Evolutionary conservation across 2,888 invertebrate genomes (phyloP), one percentile per base, ranked within the genome.

Genomic region (Holacanthella duospinosa): DNA sequence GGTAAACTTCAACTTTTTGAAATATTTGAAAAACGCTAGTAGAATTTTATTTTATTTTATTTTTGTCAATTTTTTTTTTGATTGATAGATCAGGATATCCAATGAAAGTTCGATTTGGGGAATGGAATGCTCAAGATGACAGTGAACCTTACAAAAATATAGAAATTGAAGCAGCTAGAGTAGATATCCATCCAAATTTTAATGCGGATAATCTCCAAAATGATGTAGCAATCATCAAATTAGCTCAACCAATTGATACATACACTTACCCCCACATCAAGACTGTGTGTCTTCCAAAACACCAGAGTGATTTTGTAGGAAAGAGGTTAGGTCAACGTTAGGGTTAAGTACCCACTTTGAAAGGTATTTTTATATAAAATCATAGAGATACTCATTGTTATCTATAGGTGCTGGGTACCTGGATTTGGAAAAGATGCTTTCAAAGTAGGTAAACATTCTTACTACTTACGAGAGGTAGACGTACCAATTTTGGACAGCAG

Each of bases 401-500:
- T 3, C 61, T 61, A 2, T 64, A 75, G 79, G 60, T 81, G 81
- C 74, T 79, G 77, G 75, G 80, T 79, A 19, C 75, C 80, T n/a
- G 93, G 93, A 16, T 93, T 93, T 91, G 93, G 93, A 19, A 88
- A 89, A 75, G 81, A 88, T 69, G 84, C 86, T 76, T 76, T 81
- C 71, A 74, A 74, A 12, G 66, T 66, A 19, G 77, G 78, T 2
- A 79, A 77, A 66, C 84, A 82, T 74, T 85, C 87, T 75, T 82
- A 83, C 68, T 85, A 86, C 43, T 77, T 87, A 75, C 87, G 86
- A 74, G 84, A 89, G 76, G 88, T 89, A 0, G 86, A 86, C 65
- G 85, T 91, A 0, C 84, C 85, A 0, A 81, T 91, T 43, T 79
- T 87, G 4, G 80, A 80, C n/a, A 79, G 84, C n/a, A 77, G 77